Evolutionary conservation across 1,140 invertebrate species (phyloP).

Genomic region (Mizuhopecten yessoensis): DNA sequence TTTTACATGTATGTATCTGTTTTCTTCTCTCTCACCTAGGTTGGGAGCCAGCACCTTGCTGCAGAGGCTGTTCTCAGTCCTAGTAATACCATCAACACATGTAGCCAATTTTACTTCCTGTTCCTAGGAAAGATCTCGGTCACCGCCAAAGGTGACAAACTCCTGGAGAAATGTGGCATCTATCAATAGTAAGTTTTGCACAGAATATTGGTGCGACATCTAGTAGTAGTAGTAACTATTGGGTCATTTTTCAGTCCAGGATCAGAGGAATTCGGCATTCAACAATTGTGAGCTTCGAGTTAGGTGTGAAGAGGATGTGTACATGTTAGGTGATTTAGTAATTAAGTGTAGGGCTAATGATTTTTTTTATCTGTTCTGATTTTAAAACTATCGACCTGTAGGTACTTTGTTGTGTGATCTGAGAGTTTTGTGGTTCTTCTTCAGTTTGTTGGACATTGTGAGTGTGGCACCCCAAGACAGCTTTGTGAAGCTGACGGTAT

Average conservation of each 20-base stretch:
- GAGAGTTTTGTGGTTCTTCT: slow-evolving; percentile 65
- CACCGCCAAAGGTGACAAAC: slow-evolving; percentile 88
- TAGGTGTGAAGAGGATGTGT: too few species aligned
- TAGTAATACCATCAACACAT: slow-evolving; percentile 92
- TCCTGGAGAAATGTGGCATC: slow-evolving; percentile 90
- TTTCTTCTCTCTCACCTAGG: too few species aligned
- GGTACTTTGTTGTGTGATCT: background rate
- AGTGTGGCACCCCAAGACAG: slow-evolving; percentile 93
- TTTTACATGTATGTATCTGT: too few species aligned
- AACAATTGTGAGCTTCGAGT: background rate
- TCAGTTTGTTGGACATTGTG: slow-evolving; percentile 91
- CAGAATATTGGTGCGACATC: background rate
- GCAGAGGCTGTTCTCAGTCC: slow-evolving; percentile 95
- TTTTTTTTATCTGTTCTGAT: too few species aligned
- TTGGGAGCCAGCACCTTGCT: slow-evolving; percentile 89
- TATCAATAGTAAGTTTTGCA: slow-evolving; percentile 88
- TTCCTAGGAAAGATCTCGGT: slow-evolving; percentile 94
- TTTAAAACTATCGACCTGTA: background rate
- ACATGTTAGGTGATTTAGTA: too few species aligned
- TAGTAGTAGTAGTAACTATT: background rate
- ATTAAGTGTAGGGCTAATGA: background rate
- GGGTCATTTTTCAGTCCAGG: too few species aligned
- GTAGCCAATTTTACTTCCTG: slow-evolving; percentile 96
- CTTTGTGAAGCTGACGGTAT: slow-evolving; percentile 95
- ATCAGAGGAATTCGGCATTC: background rate